Conservation (phyloP, 2,888 invertebrate species). For the Hirtodrosophila trivittata region DNA sequence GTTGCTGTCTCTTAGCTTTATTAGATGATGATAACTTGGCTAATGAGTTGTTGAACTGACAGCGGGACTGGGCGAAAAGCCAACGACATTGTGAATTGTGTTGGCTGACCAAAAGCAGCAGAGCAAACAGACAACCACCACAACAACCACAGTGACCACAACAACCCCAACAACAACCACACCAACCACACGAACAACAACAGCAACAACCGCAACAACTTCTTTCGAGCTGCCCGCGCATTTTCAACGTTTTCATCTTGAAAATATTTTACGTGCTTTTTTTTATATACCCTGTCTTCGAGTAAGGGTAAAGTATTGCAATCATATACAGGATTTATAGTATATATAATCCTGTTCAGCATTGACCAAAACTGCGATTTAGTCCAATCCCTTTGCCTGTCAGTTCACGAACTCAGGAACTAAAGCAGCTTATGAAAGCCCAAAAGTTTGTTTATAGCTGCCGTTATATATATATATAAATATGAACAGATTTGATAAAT, state of each 20-base stretch:
- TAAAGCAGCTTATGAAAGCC: too few relatives aligned
- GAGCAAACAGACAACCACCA: conserved; percentile 23
- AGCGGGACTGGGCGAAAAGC: conserved; percentile 55
- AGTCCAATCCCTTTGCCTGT: too few relatives aligned
- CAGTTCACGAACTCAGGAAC: too few relatives aligned
- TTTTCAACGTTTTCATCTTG: conserved; percentile 67
- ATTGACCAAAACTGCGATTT: too few relatives aligned
- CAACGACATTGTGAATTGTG: conserved; percentile 60
- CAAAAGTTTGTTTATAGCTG: background rate
- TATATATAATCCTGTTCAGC: too few relatives aligned
- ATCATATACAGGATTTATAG: too few relatives aligned
- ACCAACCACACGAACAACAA: conserved; percentile 2
- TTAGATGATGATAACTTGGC: conserved; percentile 76
- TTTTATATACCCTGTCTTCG: background rate
- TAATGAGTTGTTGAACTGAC: conserved; percentile 68
- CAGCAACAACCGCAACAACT: conserved; percentile 21
- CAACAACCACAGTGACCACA: conserved; percentile 23
- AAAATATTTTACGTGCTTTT: conserved; percentile 25
- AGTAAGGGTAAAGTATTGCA: too few relatives aligned
- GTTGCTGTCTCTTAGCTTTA: conserved; percentile 50
- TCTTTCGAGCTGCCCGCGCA: conserved; percentile 66
- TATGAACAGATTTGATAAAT: background rate
- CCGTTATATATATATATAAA: conserved; percentile 1
- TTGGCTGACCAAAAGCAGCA: conserved; percentile 56
- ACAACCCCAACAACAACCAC: conserved; percentile 21